phyloP scores from a whole-genome alignment of 2,888 invertebrate species.

The Tethea ocularis region DNA sequence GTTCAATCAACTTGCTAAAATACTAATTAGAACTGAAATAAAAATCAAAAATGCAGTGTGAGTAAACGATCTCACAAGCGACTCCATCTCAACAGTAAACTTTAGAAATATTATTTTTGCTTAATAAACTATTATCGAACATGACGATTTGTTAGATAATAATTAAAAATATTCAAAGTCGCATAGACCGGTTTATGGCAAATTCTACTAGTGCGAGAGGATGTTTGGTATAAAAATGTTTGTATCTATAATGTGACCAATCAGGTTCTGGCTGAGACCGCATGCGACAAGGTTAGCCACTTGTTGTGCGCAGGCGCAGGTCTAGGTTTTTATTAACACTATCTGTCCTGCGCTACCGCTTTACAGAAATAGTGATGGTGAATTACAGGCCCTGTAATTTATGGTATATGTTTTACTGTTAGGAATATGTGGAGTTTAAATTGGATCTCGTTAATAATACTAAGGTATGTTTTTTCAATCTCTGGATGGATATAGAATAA shows the following conservation, averaged over 20 bases:
- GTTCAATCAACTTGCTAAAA: too few species aligned
- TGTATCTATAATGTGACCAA: constrained; percentile 22
- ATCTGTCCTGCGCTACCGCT: constrained; percentile 22
- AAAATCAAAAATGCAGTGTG: too few species aligned
- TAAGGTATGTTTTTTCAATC: too few species aligned
- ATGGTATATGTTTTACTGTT: too few species aligned
- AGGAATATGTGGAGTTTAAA: too few species aligned
- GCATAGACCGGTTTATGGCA: constrained; percentile 17
- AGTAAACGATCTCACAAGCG: too few species aligned
- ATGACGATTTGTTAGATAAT: background rate
- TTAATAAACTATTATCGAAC: background rate
- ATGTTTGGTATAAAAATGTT: constrained; percentile 30
- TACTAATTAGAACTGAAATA: too few species aligned
- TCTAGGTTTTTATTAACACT: constrained; percentile 36
- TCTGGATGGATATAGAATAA: too few species aligned
- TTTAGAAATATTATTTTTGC: background rate
- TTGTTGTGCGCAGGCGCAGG: constrained; percentile 18
- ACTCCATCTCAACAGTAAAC: background rate
- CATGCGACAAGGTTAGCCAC: constrained; percentile 55
- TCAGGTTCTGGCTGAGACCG: constrained; percentile 42
- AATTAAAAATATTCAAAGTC: constrained; percentile 13
- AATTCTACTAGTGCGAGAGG: constrained; percentile 18
- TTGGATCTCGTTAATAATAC: too few species aligned
- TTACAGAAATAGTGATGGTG: constrained; percentile 10
- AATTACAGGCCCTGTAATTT: too few species aligned